Evolutionary conservation across 2,113 vertebrate genomes (phyloP).

Genomic region (Pavo muticus): DNA sequence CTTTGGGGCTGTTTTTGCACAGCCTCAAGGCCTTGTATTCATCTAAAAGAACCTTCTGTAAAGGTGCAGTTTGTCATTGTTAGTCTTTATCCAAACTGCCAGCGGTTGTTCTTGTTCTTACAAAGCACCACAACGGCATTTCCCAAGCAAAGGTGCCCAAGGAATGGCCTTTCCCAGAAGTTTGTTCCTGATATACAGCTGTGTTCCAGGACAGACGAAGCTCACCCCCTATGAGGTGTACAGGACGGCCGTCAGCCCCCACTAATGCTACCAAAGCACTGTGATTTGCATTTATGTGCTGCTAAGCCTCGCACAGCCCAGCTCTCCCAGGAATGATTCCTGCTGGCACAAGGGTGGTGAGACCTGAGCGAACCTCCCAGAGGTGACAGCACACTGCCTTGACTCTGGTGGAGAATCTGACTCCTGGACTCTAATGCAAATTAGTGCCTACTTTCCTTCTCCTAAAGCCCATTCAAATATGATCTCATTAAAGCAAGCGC

Average conservation of each 20-base stretch:
- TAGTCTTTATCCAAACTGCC: neutral
- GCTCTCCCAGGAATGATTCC: neutral
- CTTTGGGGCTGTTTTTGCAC: neutral
- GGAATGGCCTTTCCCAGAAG: neutral
- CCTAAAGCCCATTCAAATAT: neutral
- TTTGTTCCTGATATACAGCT: neutral
- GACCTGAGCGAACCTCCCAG: neutral
- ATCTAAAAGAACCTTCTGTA: neutral
- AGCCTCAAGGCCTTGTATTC: conserved; percentile 20
- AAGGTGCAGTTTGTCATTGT: neutral
- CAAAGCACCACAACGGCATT: neutral
- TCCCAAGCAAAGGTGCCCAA: conserved; percentile 18
- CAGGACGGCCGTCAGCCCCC: neutral
- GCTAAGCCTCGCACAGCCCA: neutral
- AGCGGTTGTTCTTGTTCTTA: neutral
- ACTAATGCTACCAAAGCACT: neutral
- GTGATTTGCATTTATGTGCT: neutral
- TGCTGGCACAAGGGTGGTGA: neutral
- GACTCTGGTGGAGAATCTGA: neutral
- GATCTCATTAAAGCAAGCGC: neutral
- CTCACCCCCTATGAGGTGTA: neutral
- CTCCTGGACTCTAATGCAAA: neutral
- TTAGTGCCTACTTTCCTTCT: neutral
- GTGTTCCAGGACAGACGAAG: neutral
- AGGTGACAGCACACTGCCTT: neutral